Evolutionary conservation across 1,140 invertebrate species (phyloP).

Genomic region (Protaetia brevitarsis): DNA sequence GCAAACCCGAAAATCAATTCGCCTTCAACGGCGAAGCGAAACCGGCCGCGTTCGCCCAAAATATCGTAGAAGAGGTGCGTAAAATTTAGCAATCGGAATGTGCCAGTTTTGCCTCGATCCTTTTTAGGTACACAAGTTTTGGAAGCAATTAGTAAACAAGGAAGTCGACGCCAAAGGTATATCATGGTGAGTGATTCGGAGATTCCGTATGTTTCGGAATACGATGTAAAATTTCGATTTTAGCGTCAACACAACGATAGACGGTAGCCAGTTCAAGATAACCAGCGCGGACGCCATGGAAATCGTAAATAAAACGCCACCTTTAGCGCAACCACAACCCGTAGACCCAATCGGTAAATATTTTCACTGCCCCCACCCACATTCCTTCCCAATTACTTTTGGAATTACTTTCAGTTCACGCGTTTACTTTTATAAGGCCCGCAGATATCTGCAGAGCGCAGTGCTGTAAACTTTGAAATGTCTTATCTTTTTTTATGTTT

Average conservation of each 20-base stretch:
- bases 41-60: constrained; percentile 81
- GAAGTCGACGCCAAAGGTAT: constrained; percentile 54
- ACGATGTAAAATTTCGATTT: constrained; percentile 37
- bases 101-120: constrained; percentile 20
- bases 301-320: constrained; percentile 60
- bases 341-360: constrained; percentile 61
- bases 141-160: constrained; percentile 56
- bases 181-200: constrained; percentile 55
- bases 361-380: constrained; percentile 18
- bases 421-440: constrained; percentile 33
- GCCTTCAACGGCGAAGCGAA: constrained; percentile 96
- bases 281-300: constrained; percentile 61
- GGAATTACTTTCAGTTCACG: constrained; percentile 33
- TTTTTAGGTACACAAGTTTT: constrained; percentile 59
- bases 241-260: constrained; percentile 67
- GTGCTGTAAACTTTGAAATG: constrained; percentile 33
- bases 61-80: constrained; percentile 82
- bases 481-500: neutral
- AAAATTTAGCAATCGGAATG: constrained; percentile 60
- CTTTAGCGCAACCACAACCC: constrained; percentile 54
- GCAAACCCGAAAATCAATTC: constrained; percentile 96
- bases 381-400: constrained; percentile 1
- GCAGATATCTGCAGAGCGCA: constrained; percentile 34
- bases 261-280: constrained; percentile 62
- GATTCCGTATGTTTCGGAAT: neutral